Evolutionary conservation across 2,797 vertebrate species (phyloP), one percentile per base, ranked within the genome.

Genomic region (Syngnathus acus): DNA sequence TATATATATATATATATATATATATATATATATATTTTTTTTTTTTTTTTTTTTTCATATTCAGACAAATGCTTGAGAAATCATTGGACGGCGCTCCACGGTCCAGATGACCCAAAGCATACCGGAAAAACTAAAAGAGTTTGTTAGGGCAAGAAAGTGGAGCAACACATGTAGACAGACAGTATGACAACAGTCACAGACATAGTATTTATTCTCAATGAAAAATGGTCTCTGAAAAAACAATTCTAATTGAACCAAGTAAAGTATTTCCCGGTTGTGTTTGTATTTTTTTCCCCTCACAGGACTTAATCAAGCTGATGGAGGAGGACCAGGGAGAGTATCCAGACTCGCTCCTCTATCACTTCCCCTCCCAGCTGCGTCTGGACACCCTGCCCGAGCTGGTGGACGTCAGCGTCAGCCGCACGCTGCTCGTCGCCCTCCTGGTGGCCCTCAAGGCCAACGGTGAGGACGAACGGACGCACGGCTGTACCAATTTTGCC

Each of bases 361-460:
- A 93, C 78, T 95, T 94, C 81, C 92, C 93, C 42, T 95, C 93
- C 9, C 91, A 94, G 85, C 80, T 94, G 54, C 87, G 91, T 47
- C 85, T 94, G 81, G 93, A 93, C 38, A 91, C 86, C 0, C 87
- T 92, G 19, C 90, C 91, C 0, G 89, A 91, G 1, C 86, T 93
- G 73, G 88, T 92, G 80, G 93, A 94, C 0, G 26, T 89, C 73
- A 94, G 94, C 2, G 87, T 92, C 71, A 90, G 90, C 65, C 88
- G 88, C 69, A 92, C 92, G 54, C 87, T 95, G 70, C 91, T 93
- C 55, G 87, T 90, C 1, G 81, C 91, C 61, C 87, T 94, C 65
- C 90, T 95, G 65, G 85, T 86, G 0, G 92, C 93, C 0, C 91
- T 95, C 58, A 92, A 92, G 76, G 92, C 93, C 69, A 94, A 93